A percentile compares a stretch with the other conserved stretches of the same genome.
Evolutionary conservation across 2,888 invertebrate genomes (phyloP).

Genomic region (Tipula lateralis): DNA sequence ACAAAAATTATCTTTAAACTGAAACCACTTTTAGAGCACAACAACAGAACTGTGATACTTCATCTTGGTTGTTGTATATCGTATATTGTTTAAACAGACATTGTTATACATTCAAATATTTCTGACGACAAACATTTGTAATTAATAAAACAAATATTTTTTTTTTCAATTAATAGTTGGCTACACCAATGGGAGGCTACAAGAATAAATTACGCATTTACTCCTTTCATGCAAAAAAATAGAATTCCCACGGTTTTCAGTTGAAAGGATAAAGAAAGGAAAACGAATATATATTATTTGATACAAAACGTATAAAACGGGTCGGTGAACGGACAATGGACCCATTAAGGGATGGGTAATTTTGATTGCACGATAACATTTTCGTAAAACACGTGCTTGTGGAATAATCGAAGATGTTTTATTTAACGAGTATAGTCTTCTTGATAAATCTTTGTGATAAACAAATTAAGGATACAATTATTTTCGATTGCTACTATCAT

Average conservation of each 20-base stretch:
- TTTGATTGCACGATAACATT: background rate
- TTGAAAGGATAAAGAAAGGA: background rate
- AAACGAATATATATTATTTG: background rate
- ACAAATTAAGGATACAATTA: background rate
- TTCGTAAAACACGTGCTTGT: background rate
- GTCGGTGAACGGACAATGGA: background rate
- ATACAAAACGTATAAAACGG: background rate
- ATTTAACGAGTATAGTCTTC: background rate
- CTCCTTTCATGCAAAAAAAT: background rate
- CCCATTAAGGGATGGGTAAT: background rate
- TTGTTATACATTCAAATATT: background rate
- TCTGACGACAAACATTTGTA: background rate
- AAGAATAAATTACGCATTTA: background rate
- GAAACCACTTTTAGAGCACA: background rate
- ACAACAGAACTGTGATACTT: background rate
- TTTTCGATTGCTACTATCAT: background rate
- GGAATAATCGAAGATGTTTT: background rate
- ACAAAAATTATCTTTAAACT: background rate
- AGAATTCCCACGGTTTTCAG: background rate
- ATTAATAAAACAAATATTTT: background rate
- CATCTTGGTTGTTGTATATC: background rate
- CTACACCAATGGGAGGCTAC: background rate
- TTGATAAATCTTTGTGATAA: background rate
- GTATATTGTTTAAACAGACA: background rate
- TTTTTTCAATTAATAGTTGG: background rate